Evolutionary conservation across 1,140 invertebrate species (phyloP), one percentile per base, ranked within the genome.

Genomic region (Colletes latitarsis): DNA sequence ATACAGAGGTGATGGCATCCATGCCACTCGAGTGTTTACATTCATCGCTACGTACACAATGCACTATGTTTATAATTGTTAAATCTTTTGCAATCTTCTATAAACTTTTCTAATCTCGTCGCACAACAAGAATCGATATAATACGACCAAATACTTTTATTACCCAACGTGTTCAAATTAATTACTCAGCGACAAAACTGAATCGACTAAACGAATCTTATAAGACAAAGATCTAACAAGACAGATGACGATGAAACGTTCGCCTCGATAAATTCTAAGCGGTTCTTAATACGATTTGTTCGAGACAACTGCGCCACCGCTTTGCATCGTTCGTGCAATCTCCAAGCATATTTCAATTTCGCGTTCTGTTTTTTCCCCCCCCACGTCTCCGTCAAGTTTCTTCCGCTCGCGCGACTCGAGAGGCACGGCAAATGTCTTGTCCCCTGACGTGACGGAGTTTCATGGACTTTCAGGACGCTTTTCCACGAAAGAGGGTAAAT

Each of bases 401-500:
- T 6, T 6, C 14, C 21, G 53, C 17, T 19, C 19, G 41, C 19
- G 3, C 1, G 70, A 67, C 52, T 58, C 67, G 17, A 6, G 66
- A 15, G n/a, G 10, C 57, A 19, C 52, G 62, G 71, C 69, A 14
- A 60, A 69, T 72, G 79, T 72, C 76, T 82, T 85, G 72, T 85
- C 73, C 43, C 30, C 39, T 39, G 52, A 57, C n/a, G 64, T 14
- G 46, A 53, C 53, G 21, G 57, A 85, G 75, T 80, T 80, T 85
- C 84, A 72, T 73, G 81, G 84, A 82, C 71, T 82, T 74, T 52
- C 81, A 78, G 88, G 82, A 83, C 83, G 82, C 84, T 89, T 89
- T 91, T 91, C 85, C 86, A 85, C 82, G 86, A 90, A 91, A 90
- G 88, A 90, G 89, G 88, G 86, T 90, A 90, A 90, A 90, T 91